phyloP scores from a whole-genome alignment of 37 sponge, comb jelly and placozoan genomes.

The Ephydatia muelleri region DNA sequence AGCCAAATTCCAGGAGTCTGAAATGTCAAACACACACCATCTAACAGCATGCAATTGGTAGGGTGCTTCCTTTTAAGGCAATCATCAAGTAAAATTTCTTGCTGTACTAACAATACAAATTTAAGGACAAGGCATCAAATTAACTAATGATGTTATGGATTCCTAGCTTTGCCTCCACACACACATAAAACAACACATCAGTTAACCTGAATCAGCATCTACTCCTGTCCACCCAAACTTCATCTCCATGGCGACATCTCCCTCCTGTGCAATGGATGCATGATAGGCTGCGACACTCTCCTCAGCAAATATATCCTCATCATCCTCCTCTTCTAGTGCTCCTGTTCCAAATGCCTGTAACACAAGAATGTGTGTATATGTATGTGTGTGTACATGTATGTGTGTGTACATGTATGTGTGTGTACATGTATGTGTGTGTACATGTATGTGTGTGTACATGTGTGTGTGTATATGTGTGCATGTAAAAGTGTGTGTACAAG shows the following conservation, averaged over 20 bases:
- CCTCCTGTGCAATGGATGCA: constrained; percentile 43
- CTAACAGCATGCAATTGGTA: too few relatives aligned
- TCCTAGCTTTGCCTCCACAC: neutral
- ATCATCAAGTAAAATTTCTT: too few relatives aligned
- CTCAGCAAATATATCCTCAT: constrained; percentile 76
- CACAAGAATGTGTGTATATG: neutral
- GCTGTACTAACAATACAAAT: too few relatives aligned
- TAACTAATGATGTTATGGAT: too few relatives aligned
- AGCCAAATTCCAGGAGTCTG: constrained; percentile 40
- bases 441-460: too few relatives aligned
- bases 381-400: too few relatives aligned
- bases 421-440: too few relatives aligned
- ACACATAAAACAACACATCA: neutral
- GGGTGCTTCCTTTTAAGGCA: too few relatives aligned
- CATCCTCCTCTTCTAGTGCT: constrained; percentile 89
- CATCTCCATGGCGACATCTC: constrained; percentile 37
- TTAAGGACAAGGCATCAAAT: too few relatives aligned
- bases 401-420: too few relatives aligned
- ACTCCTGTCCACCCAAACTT: constrained; percentile 83
- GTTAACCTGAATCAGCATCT: constrained; percentile 38
- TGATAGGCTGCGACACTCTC: constrained; percentile 71
- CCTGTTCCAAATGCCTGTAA: constrained; percentile 92
- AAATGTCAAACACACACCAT: neutral
- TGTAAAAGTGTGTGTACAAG: too few relatives aligned
- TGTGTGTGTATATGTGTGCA: too few relatives aligned